phyloP scores from a whole-genome alignment of 2,797 vertebrate species.

The Harpagifer antarcticus region DNA sequence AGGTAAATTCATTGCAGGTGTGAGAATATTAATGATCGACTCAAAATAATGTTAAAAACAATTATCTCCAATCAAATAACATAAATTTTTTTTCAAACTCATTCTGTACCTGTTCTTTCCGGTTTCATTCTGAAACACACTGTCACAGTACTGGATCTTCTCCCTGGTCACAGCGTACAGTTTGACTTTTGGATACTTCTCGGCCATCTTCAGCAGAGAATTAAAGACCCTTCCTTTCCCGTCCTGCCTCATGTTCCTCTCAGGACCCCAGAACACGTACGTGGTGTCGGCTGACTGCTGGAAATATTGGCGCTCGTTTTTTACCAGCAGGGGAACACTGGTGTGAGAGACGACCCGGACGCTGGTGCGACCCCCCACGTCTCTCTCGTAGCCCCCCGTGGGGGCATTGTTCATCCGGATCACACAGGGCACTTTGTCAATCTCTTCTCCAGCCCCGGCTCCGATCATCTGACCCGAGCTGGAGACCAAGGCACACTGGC shows the following conservation, averaged over 20 bases:
- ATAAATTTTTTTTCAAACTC: not conserved
- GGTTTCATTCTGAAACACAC: conserved; percentile 93
- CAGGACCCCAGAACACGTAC: conserved; percentile 94
- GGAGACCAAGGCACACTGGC: conserved; percentile 91
- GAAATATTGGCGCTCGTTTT: conserved; percentile 89
- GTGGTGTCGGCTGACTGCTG: conserved; percentile 84
- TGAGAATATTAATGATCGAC: too few species aligned
- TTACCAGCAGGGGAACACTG: conserved; percentile 89
- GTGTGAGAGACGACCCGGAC: conserved; percentile 94
- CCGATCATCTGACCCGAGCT: conserved; percentile 96
- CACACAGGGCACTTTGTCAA: conserved; percentile 88
- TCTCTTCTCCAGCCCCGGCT: conserved; percentile 83
- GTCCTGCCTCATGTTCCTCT: conserved; percentile 89
- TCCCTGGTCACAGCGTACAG: conserved; percentile 90
- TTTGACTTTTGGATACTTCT: conserved; percentile 81
- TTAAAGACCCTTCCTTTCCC: conserved; percentile 88
- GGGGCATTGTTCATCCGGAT: conserved; percentile 97
- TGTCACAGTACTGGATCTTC: conserved; percentile 90
- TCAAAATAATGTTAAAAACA: too few species aligned
- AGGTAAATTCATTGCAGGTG: too few species aligned
- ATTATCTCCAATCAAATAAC: not conserved
- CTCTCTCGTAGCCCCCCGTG: conserved; percentile 87
- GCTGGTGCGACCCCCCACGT: conserved; percentile 89
- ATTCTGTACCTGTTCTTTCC: conserved; percentile 92
- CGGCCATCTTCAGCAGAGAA: conserved; percentile 79